Evolutionary conservation across 1,140 invertebrate species (phyloP).

Genomic region (Bombyx mori): DNA sequence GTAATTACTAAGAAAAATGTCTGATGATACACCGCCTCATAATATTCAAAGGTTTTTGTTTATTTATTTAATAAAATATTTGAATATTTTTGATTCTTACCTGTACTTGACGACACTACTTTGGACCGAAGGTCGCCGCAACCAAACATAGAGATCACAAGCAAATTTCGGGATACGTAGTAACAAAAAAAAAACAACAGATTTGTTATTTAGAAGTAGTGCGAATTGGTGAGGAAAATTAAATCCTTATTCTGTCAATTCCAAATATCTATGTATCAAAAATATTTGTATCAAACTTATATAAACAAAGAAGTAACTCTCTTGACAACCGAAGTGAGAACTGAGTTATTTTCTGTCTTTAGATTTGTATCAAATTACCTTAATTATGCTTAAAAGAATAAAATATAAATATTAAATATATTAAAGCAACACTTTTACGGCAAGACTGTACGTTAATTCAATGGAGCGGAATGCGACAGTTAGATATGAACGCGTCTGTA

Average conservation of each 20-base stretch:
- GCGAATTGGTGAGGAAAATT: background rate
- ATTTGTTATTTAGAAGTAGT: background rate
- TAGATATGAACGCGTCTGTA: constrained; percentile 17
- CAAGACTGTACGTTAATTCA: constrained; percentile 22
- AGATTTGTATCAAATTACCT: background rate
- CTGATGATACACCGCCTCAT: background rate
- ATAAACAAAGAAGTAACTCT: background rate
- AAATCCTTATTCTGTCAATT: too few species aligned
- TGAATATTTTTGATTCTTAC: constrained; percentile 5
- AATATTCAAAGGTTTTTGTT: background rate
- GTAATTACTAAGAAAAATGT: constrained; percentile 36
- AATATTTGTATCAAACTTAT: too few species aligned
- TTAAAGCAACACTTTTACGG: constrained; percentile 13
- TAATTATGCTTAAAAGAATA: background rate
- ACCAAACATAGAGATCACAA: background rate
- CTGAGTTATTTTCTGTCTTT: too few species aligned
- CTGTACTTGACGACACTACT: background rate
- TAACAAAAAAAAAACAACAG: background rate
- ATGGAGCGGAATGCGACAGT: constrained; percentile 23
- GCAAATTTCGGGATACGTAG: background rate
- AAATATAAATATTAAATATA: background rate
- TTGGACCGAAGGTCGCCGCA: too few species aligned
- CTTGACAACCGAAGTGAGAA: background rate
- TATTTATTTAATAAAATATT: constrained; percentile 13
- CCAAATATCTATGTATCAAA: too few species aligned